Percentiles rank a stretch among this genome's conserved stretches.
Conservation (phyloP, 1,140 invertebrate species). For the Papilio polyxenes region DNA sequence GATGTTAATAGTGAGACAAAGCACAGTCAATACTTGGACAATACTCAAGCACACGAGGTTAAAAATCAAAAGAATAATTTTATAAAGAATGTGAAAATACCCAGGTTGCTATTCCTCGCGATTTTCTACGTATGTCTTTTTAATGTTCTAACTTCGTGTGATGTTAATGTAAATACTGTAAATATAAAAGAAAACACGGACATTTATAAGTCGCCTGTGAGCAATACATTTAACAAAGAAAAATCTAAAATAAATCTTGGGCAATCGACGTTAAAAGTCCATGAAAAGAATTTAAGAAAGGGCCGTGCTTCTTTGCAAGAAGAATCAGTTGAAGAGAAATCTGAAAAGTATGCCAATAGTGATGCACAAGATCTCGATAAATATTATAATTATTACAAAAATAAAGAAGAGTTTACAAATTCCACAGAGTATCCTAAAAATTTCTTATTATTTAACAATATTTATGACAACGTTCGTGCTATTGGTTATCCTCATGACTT, state of each 20-base stretch:
- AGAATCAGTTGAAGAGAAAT: constrained; percentile 54
- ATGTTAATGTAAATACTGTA: constrained; percentile 72
- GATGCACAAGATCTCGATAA: constrained; percentile 57
- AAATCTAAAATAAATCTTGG: constrained; percentile 40
- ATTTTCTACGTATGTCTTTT: constrained; percentile 67
- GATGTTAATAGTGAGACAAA: constrained; percentile 46
- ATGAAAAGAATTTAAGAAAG: constrained; percentile 49
- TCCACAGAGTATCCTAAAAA: constrained; percentile 46
- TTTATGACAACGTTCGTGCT: constrained; percentile 80
- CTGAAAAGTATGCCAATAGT: constrained; percentile 55
- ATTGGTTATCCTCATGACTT: constrained; percentile 71
- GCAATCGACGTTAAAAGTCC: constrained; percentile 42
- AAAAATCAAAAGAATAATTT: constrained; percentile 52
- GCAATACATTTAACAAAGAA: constrained; percentile 44
- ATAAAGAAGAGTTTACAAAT: constrained; percentile 55
- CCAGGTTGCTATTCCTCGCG: constrained; percentile 57
- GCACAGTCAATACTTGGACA: constrained; percentile 61
- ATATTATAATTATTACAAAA: constrained; percentile 61
- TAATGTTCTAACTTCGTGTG: constrained; percentile 77
- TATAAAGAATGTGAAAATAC: constrained; percentile 43
- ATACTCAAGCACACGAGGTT: constrained; percentile 73
- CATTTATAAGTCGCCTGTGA: constrained; percentile 41
- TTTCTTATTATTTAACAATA: constrained; percentile 58
- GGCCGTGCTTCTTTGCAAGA: constrained; percentile 49
- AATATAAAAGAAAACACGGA: constrained; percentile 56